Conservation (phyloP, 2,888 invertebrate species). For the Oxystoma pomonae region DNA sequence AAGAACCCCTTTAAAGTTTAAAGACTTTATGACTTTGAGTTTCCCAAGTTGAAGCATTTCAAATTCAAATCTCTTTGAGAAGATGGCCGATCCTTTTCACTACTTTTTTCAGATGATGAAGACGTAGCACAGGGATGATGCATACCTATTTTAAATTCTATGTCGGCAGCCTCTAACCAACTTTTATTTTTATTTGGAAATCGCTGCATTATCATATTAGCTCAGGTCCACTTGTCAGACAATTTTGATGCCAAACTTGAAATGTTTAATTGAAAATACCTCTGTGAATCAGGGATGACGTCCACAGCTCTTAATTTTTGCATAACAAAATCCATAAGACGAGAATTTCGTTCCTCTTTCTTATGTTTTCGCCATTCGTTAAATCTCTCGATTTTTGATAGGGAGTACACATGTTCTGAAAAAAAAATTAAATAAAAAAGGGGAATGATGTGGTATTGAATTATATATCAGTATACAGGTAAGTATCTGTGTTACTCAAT, state of each 20-base stretch:
- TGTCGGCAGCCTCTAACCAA: not conserved
- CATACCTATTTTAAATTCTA: not conserved
- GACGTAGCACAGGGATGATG: not conserved
- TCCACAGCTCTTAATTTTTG: not conserved
- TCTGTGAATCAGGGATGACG: not conserved
- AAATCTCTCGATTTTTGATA: too few species aligned
- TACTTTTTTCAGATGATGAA: not conserved
- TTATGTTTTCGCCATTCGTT: too few species aligned
- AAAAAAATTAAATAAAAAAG: too few species aligned
- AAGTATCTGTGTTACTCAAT: too few species aligned
- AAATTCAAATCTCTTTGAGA: too few species aligned
- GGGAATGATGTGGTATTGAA: too few species aligned
- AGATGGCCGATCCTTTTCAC: too few species aligned
- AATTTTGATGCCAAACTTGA: not conserved
- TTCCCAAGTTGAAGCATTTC: too few species aligned
- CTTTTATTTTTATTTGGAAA: not conserved
- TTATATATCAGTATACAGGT: too few species aligned
- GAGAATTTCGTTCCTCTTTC: not conserved
- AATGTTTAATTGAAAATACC: not conserved
- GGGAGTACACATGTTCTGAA: too few species aligned
- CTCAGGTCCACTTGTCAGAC: not conserved
- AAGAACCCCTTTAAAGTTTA: too few species aligned
- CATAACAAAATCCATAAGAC: not conserved
- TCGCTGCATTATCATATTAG: not conserved
- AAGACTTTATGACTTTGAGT: too few species aligned